Evolutionary conservation across 2,113 vertebrate species (phyloP), one percentile per base, ranked within the genome.

Genomic region (Bubo scandiacus): DNA sequence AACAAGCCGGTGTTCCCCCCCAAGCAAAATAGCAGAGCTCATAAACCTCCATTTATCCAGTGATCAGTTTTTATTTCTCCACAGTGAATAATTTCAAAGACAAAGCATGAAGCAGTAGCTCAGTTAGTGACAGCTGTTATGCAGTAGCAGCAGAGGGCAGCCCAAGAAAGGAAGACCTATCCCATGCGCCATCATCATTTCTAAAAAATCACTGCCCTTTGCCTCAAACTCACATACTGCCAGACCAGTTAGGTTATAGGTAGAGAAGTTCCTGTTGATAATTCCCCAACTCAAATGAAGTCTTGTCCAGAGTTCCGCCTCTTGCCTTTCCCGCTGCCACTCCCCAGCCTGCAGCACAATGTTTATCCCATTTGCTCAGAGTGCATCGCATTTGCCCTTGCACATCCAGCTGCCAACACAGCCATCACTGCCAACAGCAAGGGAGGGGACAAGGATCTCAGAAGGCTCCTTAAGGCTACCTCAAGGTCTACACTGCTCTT

Each of bases 1-100:
- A 97, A 95, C 67, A 74, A 94, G 90, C 47, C 43, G 84, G 47
- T 40, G 11, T n/a, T 95, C 12, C 91, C 92, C 92, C 57, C 19
- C 68, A 81, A 80, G 94, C 92, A 87, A 93, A 95, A 86, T 43
- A 36, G 36, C 82, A 94, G 72, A 91, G 72, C 73, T 93, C 43
- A 87, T 91, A 96, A 95, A 75, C 82, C 65, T 47, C 36, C 68
- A 78, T 75, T 85, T 92, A 97, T 81, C 68, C 81, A 81, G 68
- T 9, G 26, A 94, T 86, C 91, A 68, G 57, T 49, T 88, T 94
- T 84, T 88, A 86, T 79, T 96, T 91, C 88, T 96, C 83, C 73
- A 79, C 3, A 10, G 73, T 79, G 86, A 95, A n/a, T 81, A 89
- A 91, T 94, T 94, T 88, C 83, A 91, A 95, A 96, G 89, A 81